Conservation (phyloP, 2,113 vertebrate genomes). For the Cinclus mexicanus region DNA sequence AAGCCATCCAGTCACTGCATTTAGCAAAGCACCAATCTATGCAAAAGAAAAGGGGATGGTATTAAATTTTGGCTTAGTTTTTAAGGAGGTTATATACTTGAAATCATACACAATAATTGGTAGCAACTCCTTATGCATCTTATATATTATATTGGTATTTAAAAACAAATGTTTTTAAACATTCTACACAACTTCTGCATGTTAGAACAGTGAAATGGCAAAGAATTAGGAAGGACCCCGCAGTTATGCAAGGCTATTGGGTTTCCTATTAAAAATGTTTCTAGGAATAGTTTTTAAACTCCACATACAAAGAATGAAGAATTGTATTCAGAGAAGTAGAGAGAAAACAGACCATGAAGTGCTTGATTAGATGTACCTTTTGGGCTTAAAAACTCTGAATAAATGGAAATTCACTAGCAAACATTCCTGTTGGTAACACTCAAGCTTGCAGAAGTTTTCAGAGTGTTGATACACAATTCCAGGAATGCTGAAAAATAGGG, state of each 20-base stretch:
- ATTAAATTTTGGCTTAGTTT: background rate
- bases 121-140: background rate
- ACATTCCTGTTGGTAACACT: background rate
- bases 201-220: background rate
- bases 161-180: background rate
- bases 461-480: background rate
- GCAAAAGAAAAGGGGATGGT: background rate
- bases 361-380: background rate
- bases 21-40: background rate
- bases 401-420: background rate
- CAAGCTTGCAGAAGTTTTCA: background rate
- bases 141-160: background rate
- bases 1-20: background rate
- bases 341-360: background rate
- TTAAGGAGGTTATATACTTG: background rate
- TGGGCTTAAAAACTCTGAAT: background rate
- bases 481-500: slow-evolving; percentile 23
- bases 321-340: background rate
- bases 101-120: background rate
- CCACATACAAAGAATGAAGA: background rate
- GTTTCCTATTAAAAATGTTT: background rate
- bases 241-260: background rate
- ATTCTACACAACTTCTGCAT: background rate
- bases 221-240: background rate
- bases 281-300: background rate